Evolutionary conservation across 2,113 vertebrate species (phyloP), one percentile per base, ranked within the genome.

Genomic region (Strix uralensis): DNA sequence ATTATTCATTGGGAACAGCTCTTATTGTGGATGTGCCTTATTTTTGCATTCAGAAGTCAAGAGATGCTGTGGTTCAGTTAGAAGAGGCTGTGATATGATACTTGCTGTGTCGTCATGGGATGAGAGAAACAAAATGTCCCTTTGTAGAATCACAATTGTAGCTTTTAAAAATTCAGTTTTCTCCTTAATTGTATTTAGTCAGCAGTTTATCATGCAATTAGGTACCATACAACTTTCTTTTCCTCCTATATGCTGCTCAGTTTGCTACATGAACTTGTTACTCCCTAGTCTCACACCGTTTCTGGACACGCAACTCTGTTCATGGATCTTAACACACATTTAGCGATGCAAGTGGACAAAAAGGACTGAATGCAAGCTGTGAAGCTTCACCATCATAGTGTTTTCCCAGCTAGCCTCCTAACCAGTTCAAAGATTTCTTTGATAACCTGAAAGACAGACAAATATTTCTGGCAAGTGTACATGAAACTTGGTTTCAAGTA

Each of bases 1-100:
- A 96, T 96, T 95, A 96, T 96, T 96, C 81, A 96, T 84, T 87
- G 49, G 25, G 71, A 96, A 63, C 25, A 46, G 40, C 65, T 86
- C 61, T 91, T 70, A 55, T 11, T 65, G 91, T n/a, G 65, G 54
- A 75, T 69, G 10, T 46, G 61, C 65, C 57, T 92, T 34, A 36
- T 84, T 91, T 88, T 47, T 75, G 52, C 77, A 63, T 83, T 86
- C 73, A 61, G 51, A 74, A 92, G 38, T 47, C 55, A 81, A 69
- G 77, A 72, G 57, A 79, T 61, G 42, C 47, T 72, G n/a, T 22
- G 16, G 36, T 34, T 92, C 69, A 75, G 34, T 65, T 26, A 63
- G 58, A 91, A 81, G 63, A 81, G 38, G 18, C 71, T 86, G 25
- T 52, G 71, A 49, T 67, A 26, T 26, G 59, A 59, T 58, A 32